Base-by-base conservation (phyloP, 2,797 vertebrate genomes). In the Chelon labrosus region DNA sequence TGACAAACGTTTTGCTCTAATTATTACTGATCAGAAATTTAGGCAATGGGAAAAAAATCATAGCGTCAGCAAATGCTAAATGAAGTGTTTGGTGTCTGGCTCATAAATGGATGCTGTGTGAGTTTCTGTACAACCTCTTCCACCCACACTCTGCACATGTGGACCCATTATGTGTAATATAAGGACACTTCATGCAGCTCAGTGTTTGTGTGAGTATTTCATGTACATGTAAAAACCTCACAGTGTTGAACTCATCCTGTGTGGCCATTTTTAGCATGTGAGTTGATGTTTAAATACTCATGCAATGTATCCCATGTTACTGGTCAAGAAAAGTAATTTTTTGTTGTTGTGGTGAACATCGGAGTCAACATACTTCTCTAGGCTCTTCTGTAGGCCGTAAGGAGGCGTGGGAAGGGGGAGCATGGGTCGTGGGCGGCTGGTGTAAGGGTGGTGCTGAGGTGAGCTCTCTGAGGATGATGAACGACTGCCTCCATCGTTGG, bases 401-500 rank as follows among this genome's bases (percentile, higher is more conserved):
- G 95, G 90, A 2, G 96, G 91, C 0, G 95, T 95, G 73, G 96
- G 95, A 46, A 98, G 93, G 47, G 94, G 96, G 86, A 97, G 93
- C 94, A 97, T 96, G 84, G 96, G 92, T 77, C 96, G 93, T 20
- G 96, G 96, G 73, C 96, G 95, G 82, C 92, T 92, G 65, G 94
- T 90, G 87, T 93, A 93, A 0, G 94, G 90, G 64, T 96, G 96
- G 82, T 97, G 97, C 88, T 97, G 97, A 10, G 96, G 94, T 0
- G 96, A 96, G 85, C 93, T 96, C 89, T 98, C 97, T 2, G 96
- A 96, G 6, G 95, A 96, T 0, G 95, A 95, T 0, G 97, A 96
- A 38, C 96, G 96, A 84, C 95, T 96, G 84, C 96, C 96, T 78
- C 95, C 96, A 71, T 98, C 97, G 0, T 97, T 97, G 81, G 96